These are phyloP conservation scores for Toxostoma redivivum DNA, from an alignment of 2,113 vertebrate species.

Conservation along the genomic window DNA sequence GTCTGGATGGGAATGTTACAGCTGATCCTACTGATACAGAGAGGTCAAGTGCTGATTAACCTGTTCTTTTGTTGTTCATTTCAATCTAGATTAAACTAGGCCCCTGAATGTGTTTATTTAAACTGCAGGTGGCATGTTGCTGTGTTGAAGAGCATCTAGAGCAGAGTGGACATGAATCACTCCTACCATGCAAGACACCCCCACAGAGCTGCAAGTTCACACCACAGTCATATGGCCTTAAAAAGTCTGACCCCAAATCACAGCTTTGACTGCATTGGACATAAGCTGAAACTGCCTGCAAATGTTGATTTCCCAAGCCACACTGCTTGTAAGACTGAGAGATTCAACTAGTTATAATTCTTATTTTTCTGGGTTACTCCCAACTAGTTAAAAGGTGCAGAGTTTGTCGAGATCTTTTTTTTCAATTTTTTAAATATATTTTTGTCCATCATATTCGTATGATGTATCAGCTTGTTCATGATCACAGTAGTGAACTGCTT, in stretches of 20 bases:
- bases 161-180: background rate
- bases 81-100: background rate
- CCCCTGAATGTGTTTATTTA: background rate
- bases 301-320: background rate
- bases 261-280: background rate
- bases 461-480: background rate
- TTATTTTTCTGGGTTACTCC: background rate
- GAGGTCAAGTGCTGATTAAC: background rate
- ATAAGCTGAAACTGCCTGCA: background rate
- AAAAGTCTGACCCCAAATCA: background rate
- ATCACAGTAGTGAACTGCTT: background rate
- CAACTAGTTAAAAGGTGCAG: background rate
- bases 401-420: fast-evolving
- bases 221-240: background rate
- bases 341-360: background rate
- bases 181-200: background rate
- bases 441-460: background rate
- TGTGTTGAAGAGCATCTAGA: background rate
- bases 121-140: background rate
- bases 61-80: background rate
- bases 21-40: background rate
- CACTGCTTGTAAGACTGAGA: background rate
- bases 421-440: background rate
- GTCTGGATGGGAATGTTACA: background rate
- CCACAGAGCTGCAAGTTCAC: background rate